Evolutionary conservation across 2,113 vertebrate genomes (phyloP).

Genomic region (Centrocercus urophasianus): DNA sequence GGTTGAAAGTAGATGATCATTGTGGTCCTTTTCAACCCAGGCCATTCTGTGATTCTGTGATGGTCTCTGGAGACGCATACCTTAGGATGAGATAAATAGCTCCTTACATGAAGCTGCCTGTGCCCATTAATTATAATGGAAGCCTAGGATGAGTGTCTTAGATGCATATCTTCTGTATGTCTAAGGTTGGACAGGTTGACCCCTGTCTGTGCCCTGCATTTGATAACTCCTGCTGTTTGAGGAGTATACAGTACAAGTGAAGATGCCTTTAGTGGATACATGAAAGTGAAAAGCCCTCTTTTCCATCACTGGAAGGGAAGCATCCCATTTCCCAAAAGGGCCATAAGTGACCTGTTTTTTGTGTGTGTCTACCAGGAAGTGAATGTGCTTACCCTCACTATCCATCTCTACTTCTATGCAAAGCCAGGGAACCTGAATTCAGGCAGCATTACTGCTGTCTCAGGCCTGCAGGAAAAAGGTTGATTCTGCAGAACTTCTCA

Average conservation of each 20-base stretch:
- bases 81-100: background rate
- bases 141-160: background rate
- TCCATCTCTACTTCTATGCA: background rate
- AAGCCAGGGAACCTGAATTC: background rate
- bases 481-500: background rate
- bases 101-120: background rate
- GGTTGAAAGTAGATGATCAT: too few relatives aligned
- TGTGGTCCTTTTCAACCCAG: too few relatives aligned
- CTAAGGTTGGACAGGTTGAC: background rate
- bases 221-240: background rate
- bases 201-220: background rate
- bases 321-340: background rate
- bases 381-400: background rate
- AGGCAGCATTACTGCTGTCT: background rate
- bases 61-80: background rate
- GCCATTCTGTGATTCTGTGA: too few relatives aligned
- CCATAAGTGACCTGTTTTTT: background rate
- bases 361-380: background rate
- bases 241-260: background rate
- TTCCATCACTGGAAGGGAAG: background rate
- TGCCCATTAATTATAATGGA: background rate
- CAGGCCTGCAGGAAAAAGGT: background rate
- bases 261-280: background rate
- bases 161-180: background rate
- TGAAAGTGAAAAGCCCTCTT: background rate